Evolutionary conservation across 1,140 invertebrate species (phyloP).

Genomic region (Lasaia peninsularis): DNA sequence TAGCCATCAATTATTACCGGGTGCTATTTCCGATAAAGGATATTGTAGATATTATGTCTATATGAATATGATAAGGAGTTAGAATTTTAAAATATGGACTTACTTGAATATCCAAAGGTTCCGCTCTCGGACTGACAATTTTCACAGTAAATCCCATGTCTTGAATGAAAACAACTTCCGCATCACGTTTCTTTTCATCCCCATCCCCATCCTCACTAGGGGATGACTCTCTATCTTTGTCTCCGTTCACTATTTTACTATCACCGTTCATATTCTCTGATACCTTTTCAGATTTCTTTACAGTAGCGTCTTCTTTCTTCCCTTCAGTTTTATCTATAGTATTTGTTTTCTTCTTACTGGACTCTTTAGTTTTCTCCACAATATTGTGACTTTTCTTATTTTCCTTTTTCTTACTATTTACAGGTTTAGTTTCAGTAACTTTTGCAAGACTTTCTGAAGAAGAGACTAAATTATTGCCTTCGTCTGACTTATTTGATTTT

Average conservation of each 20-base stretch:
- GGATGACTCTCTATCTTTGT: conserved; percentile 64
- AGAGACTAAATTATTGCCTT: conserved; percentile 35
- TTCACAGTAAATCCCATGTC: conserved; percentile 96
- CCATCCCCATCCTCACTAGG: conserved; percentile 79
- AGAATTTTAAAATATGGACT: conserved; percentile 11
- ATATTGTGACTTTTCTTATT: conserved; percentile 47
- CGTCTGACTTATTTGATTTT: conserved; percentile 59
- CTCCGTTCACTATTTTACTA: conserved; percentile 59
- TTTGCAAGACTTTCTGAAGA: conserved; percentile 34
- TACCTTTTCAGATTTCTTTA: conserved; percentile 33
- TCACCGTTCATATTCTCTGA: conserved; percentile 49
- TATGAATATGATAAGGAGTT: too few species aligned
- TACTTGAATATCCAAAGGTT: conserved; percentile 94
- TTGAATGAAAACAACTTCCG: conserved; percentile 94
- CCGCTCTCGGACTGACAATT: conserved; percentile 92
- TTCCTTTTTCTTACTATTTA: conserved; percentile 53
- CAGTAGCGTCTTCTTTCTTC: conserved; percentile 37
- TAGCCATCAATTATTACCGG: too few species aligned
- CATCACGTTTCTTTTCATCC: conserved; percentile 81
- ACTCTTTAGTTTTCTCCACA: conserved; percentile 43
- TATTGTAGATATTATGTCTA: too few species aligned
- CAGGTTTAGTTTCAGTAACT: conserved; percentile 38
- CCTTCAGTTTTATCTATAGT: conserved; percentile 38
- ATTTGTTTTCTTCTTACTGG: conserved; percentile 45
- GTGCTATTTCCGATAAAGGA: too few species aligned